Conservation (phyloP, 1,140 invertebrate species). For the Contarinia nasturtii region DNA sequence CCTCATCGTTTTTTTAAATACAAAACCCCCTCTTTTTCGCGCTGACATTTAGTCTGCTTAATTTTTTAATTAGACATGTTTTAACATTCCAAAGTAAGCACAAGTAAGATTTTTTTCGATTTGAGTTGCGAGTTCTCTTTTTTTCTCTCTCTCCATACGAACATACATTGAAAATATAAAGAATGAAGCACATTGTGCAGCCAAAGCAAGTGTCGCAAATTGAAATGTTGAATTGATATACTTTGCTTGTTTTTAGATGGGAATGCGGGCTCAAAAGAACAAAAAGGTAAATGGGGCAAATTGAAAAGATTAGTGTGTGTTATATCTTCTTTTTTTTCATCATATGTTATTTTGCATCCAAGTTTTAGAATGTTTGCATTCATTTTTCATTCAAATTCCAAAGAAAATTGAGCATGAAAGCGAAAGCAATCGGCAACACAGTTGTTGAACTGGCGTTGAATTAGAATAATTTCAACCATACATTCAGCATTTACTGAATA, state of each 20-base stretch:
- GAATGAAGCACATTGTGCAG: background rate
- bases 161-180: no score
- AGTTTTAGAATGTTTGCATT: background rate
- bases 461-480: no score
- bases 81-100: background rate
- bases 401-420: background rate
- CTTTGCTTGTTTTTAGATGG: constrained; percentile 13
- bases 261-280: constrained; percentile 19
- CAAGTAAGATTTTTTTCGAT: background rate
- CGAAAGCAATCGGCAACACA: no score
- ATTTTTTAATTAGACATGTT: background rate
- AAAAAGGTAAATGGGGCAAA: constrained; percentile 12
- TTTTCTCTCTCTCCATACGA: no score
- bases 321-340: no score
- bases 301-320: no score
- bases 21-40: no score
- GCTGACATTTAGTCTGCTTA: background rate
- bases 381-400: background rate
- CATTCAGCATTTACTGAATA: no score
- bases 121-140: no score
- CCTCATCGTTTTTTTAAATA: background rate
- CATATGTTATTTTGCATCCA: background rate
- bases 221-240: background rate
- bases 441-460: no score
- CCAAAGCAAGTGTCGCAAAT: background rate